Conservation (phyloP, 2,113 vertebrate species). For the Nymphicus hollandicus region DNA sequence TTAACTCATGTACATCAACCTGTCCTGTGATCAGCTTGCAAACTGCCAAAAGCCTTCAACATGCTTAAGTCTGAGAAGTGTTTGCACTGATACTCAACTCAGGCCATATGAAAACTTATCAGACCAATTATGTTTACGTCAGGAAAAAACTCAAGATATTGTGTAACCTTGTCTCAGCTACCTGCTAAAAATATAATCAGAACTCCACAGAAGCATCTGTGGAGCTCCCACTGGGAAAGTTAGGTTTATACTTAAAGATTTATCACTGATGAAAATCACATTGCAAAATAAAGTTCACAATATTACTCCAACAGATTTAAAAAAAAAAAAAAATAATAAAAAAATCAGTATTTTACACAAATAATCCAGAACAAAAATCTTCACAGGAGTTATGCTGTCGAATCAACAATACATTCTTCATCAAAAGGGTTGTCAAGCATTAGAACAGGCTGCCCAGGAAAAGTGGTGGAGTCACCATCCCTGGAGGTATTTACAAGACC, state of each 20-base stretch:
- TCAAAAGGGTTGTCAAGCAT: not conserved
- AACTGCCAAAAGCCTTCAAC: not conserved
- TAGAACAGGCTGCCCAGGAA: not conserved
- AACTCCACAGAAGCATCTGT: not conserved
- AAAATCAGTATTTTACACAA: not conserved
- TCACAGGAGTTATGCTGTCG: not conserved
- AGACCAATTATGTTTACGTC: not conserved
- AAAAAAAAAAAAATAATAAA: too few species aligned
- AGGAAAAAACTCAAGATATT: not conserved
- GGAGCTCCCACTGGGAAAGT: not conserved
- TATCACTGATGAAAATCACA: not conserved
- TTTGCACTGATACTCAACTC: not conserved
- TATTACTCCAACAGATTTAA: not conserved
- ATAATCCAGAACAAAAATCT: not conserved
- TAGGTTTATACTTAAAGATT: not conserved
- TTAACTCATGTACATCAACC: not conserved
- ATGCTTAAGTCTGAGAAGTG: not conserved
- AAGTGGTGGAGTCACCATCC: not conserved
- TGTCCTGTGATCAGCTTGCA: not conserved
- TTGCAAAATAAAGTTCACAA: not conserved
- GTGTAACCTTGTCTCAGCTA: fast-evolving
- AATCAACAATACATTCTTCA: not conserved
- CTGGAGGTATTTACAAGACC: not conserved
- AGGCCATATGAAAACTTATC: not conserved
- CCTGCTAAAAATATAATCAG: not conserved